Evolutionary conservation across 2,888 invertebrate species (phyloP), one percentile per base, ranked within the genome.

Genomic region (Byasa hedistus): DNA sequence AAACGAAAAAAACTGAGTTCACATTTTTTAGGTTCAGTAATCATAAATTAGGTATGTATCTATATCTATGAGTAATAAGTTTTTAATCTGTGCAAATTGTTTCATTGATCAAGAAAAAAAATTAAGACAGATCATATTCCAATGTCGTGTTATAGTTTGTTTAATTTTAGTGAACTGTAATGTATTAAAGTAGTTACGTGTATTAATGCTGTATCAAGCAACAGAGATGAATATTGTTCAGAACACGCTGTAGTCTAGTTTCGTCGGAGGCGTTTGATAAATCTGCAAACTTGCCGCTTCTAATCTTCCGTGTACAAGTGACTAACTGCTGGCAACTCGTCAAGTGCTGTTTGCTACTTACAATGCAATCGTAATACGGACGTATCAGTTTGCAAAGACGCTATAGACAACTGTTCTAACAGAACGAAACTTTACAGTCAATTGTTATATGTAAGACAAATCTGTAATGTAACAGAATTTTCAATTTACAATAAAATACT

Each of bases 241-340:
- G 66, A 60, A 60, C 24, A 64, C 24, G 64, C 24, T 22, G 44
- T 22, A 61, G 58, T 23, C 21, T 63, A 68, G 68, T 64, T 61
- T 60, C 58, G 67, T 62, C 24, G 67, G 63, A 66, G 64, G 70
- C 63, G 67, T 76, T 79, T 80, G 79, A 82, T 78, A 80, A 82
- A 82, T 84, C 73, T 73, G 71, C 72, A 68, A 78, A 79, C 74
- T 73, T 77, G 75, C 73, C 71, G 65, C 72, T 73, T 83, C 76
- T 82, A 83, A 86, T 85, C 84, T 81, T 76, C 71, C 76, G 75
- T 76, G 76, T 75, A 78, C 78, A 75, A 64, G 72, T 73, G 79
- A 82, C 78, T 79, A 81, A 84, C 80, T 78, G 76, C 76, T 76
- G 69, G 70, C 70, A 80, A 82, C 79, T 82, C 79, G 76, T 79